A percentile compares a stretch with the other conserved stretches of the same genome.
Evolutionary conservation across 2,113 vertebrate species (phyloP).

Genomic region (Glareola pratincola): DNA sequence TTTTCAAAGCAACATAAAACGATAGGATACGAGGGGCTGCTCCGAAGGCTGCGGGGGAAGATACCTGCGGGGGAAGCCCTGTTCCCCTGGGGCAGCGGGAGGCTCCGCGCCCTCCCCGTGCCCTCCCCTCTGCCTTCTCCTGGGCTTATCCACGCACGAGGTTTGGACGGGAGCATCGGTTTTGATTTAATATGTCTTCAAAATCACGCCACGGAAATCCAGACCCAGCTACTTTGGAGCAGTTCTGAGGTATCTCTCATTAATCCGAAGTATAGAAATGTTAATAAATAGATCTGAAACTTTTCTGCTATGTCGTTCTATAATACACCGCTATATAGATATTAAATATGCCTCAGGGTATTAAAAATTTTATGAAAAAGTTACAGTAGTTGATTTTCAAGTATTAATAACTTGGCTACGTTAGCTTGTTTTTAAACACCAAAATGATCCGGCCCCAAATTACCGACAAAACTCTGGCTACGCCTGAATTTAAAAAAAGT

Average conservation of each 20-base stretch:
- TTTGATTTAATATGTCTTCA: not conserved
- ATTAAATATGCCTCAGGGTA: slow-evolving; percentile 52
- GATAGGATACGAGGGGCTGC: not conserved
- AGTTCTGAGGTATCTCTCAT: slow-evolving; percentile 74
- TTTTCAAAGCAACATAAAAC: not conserved
- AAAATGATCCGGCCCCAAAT: slow-evolving; percentile 17
- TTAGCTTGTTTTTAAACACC: slow-evolving; percentile 26
- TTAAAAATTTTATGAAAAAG: slow-evolving; percentile 52
- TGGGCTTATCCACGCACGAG: not conserved
- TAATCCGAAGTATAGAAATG: slow-evolving; percentile 48
- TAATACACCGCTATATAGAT: slow-evolving; percentile 14
- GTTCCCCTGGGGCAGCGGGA: not conserved
- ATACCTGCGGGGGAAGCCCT: not conserved
- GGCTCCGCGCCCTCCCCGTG: not conserved
- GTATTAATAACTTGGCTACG: slow-evolving; percentile 49
- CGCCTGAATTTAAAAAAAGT: not conserved
- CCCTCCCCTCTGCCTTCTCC: not conserved
- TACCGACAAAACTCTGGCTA: not conserved
- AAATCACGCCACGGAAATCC: slow-evolving; percentile 35
- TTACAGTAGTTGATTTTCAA: slow-evolving; percentile 55
- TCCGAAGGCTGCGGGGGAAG: not conserved
- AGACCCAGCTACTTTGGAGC: slow-evolving; percentile 58
- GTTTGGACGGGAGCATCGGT: not conserved
- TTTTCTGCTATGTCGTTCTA: slow-evolving; percentile 40
- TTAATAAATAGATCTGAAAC: slow-evolving; percentile 60